Evolutionary conservation across 2,888 invertebrate genomes (phyloP).

Genomic region (Drepanosiphum platanoidis): DNA sequence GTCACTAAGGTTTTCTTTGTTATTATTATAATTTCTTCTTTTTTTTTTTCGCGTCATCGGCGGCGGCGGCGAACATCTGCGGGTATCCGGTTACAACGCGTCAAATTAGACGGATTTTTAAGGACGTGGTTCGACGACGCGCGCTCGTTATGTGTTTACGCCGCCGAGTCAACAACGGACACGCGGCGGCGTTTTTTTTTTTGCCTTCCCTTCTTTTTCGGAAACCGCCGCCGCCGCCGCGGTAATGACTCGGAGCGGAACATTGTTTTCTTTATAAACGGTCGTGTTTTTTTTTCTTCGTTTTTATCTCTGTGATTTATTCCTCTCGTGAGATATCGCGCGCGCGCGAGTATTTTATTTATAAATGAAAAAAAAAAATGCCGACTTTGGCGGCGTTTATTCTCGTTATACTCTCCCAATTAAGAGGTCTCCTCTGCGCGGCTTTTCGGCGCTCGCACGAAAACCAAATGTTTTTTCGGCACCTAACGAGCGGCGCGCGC

Average conservation of each 20-base stretch:
- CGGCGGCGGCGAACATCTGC: constrained; percentile 39
- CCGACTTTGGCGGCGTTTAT: constrained; percentile 50
- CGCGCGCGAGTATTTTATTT: not conserved
- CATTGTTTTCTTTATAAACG: not conserved
- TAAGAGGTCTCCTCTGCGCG: constrained; percentile 12
- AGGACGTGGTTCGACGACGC: constrained; percentile 8
- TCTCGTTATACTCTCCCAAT: no score
- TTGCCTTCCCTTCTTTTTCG: not conserved
- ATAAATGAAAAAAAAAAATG: not conserved
- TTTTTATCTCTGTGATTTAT: not conserved
- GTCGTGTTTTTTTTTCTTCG: not conserved
- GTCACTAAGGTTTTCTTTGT: not conserved
- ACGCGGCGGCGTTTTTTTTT: not conserved
- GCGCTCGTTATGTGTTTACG: not conserved
- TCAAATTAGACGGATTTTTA: constrained; percentile 54
- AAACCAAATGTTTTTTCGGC: constrained; percentile 36
- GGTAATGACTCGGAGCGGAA: no score
- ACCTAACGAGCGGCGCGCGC: constrained; percentile 58
- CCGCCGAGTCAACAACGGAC: constrained; percentile 35
- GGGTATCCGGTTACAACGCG: constrained; percentile 54
- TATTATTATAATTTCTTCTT: constrained; percentile 21
- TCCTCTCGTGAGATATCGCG: constrained; percentile 9
- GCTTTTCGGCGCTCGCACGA: not conserved
- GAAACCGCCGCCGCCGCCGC: not conserved
- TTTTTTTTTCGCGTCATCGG: constrained; percentile 28